These are phyloP conservation scores for Sylvia borin DNA, from an alignment of 2,797 vertebrate species.

Conservation along the genomic window DNA sequence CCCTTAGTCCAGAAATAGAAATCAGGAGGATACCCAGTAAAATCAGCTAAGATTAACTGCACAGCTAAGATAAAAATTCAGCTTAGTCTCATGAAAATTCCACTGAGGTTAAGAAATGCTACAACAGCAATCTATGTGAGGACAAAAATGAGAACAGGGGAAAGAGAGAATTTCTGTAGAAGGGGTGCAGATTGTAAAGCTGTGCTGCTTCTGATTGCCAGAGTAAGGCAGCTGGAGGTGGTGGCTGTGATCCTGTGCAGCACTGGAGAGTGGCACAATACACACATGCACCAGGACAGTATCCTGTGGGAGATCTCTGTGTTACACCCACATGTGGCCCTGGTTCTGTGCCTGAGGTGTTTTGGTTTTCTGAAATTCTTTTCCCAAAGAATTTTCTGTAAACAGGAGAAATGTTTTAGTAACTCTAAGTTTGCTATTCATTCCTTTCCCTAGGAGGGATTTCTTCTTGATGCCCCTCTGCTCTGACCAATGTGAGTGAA, in stretches of 20 bases:
- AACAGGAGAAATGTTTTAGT: no score
- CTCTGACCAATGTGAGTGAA: no score
- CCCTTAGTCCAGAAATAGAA: background rate
- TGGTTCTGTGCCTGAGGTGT: no score
- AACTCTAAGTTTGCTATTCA: no score
- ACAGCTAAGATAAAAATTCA: background rate
- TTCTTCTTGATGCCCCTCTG: no score
- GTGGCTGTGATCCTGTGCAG: no score
- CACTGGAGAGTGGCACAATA: background rate
- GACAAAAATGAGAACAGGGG: background rate
- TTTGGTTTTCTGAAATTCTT: no score
- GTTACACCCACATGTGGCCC: rapidly evolving
- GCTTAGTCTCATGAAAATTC: background rate
- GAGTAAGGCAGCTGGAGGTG: background rate
- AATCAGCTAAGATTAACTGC: background rate
- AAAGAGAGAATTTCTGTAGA: background rate
- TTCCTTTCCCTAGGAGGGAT: no score
- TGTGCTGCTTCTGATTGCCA: background rate
- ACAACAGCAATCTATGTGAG: background rate
- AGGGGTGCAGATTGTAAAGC: background rate
- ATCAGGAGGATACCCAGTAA: background rate
- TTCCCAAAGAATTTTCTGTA: no score
- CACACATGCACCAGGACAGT: rapidly evolving
- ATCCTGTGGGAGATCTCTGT: background rate
- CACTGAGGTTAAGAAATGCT: background rate